phyloP scores from a whole-genome alignment of 2,113 vertebrate genomes.

The Alethe castanea region DNA sequence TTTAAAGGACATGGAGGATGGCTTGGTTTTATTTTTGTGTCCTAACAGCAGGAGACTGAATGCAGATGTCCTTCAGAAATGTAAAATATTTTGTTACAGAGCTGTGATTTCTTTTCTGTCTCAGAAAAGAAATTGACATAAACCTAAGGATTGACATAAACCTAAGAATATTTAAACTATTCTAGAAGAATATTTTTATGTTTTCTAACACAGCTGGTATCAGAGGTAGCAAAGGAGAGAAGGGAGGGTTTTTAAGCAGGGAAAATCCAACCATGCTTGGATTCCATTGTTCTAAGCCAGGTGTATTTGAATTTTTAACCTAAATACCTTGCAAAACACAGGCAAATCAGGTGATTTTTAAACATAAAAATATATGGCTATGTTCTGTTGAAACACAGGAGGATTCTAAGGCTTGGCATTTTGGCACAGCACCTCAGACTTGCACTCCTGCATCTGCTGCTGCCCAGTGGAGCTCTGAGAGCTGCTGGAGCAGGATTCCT shows the following conservation, averaged over 20 bases:
- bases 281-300: neutral
- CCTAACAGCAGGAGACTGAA: neutral
- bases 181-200: neutral
- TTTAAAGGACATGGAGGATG: neutral
- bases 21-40: neutral
- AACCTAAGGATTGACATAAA: neutral
- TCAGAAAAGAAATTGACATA: neutral
- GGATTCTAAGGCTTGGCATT: neutral
- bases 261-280: neutral
- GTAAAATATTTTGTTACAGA: neutral
- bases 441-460: neutral
- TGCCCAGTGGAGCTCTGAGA: neutral
- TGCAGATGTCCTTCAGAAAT: neutral
- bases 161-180: neutral
- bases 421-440: neutral
- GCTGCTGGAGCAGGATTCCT: neutral
- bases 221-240: neutral
- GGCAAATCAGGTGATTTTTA: neutral
- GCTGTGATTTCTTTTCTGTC: neutral
- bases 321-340: neutral
- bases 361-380: rapidly evolving
- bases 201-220: neutral
- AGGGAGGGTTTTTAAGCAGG: neutral
- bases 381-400: neutral
- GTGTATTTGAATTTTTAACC: neutral